Evolutionary conservation across 2,113 vertebrate species (phyloP), one percentile per base, ranked within the genome.

Genomic region (Erythrocercus mccallii): DNA sequence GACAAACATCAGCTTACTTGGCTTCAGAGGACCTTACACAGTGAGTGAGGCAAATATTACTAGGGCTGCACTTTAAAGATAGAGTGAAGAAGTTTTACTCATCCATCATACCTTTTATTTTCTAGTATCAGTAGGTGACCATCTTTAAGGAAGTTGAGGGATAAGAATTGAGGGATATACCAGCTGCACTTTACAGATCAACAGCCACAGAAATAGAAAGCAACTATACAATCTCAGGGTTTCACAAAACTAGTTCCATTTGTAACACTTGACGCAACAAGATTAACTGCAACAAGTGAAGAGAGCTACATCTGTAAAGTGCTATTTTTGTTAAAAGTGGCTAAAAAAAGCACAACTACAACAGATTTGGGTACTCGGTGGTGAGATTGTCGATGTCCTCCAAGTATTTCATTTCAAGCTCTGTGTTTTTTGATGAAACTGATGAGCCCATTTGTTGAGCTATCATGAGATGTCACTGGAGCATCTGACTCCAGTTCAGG

Each of bases 381-480:
- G 64, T 71, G 50, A 48, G 78, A 88, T 72, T 94, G 81, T 92
- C 28, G 44, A 21, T 44, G 30, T 74, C 88, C 53, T 68, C 96
- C 38, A 30, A 27, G 37, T 40, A 5, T 69, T 71, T 40, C 7
- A 23, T 40, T 95, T 99, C 96, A 98, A 95, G 97, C 97, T 51
- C 97, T 98, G 96, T 99, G 98, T 82, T 99, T 98, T 97, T 99
- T 99, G 97, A 99, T 98, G 98, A 99, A 99, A 96, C 37, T 98
- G 97, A 99, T 99, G 81, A 99, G 98, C 33, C 99, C 99, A 6
- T 99, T 99, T 69, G 99, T 99, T 71, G 99, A 99, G n/a, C 98
- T 96, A 93, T 99, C 99, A 2, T 99, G 99, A 60, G 99, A 98
- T 44, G 96, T 98, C 86, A 99, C 98, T 4, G 98, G 95, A 1